These are phyloP conservation scores for Drosophila pruinosa DNA, from an alignment of 1,140 invertebrate species.

Conservation along the genomic window DNA sequence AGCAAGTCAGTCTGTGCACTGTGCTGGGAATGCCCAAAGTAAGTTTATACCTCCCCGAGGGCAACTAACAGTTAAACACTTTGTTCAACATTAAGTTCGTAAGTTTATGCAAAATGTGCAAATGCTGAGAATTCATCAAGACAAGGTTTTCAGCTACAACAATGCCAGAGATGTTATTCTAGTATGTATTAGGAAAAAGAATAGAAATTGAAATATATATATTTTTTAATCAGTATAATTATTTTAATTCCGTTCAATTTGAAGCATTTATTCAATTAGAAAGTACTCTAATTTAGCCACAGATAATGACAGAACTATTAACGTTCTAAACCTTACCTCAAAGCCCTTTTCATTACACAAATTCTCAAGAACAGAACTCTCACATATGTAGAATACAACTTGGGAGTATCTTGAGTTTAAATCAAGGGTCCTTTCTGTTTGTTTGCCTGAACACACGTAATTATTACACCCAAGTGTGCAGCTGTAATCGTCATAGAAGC, in stretches of 20 bases:
- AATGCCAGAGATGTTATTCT: too few species aligned
- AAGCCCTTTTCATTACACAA: too few species aligned
- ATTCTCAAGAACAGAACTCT: too few species aligned
- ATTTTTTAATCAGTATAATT: too few species aligned
- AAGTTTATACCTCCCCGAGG: not conserved
- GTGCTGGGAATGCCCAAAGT: not conserved
- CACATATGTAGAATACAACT: not conserved
- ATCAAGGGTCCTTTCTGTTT: not conserved
- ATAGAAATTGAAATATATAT: too few species aligned
- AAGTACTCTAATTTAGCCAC: not conserved
- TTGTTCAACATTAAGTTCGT: not conserved
- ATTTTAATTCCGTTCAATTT: not conserved
- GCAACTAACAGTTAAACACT: conserved; percentile 4
- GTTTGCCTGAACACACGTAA: conserved; percentile 4
- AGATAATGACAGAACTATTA: not conserved
- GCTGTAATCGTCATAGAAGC: not conserved
- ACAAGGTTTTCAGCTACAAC: too few species aligned
- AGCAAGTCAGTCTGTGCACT: not conserved
- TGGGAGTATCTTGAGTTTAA: not conserved
- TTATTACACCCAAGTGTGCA: conserved; percentile 9
- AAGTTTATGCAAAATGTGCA: not conserved
- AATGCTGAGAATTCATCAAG: not conserved
- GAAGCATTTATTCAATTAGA: not conserved
- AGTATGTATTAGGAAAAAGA: too few species aligned
- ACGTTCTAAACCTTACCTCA: too few species aligned